Percentiles rank a stretch among this genome's conserved stretches.
These are phyloP conservation scores for Schizopygopsis pylzovi DNA, from an alignment of 2,797 vertebrate species.

Conservation along the genomic window DNA sequence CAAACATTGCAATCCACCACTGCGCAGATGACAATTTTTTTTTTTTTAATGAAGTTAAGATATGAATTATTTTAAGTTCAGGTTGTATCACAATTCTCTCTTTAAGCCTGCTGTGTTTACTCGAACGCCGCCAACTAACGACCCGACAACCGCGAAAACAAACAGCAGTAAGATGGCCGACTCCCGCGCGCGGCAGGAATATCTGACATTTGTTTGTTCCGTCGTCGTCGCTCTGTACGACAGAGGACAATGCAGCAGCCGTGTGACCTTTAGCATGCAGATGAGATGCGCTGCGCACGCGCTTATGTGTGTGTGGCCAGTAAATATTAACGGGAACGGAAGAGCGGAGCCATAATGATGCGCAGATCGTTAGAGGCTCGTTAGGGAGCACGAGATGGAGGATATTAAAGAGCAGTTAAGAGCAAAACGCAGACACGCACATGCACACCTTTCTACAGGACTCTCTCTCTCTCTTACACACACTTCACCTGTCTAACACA, in stretches of 20 bases:
- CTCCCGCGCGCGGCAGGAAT: conserved; percentile 22
- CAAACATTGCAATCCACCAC: neutral
- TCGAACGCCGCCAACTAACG: conserved; percentile 44
- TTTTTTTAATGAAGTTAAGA: neutral
- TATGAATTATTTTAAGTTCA: conserved; percentile 13
- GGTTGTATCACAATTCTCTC: neutral
- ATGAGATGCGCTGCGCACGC: conserved; percentile 50
- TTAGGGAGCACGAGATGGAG: conserved; percentile 56
- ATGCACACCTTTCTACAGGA: conserved; percentile 25
- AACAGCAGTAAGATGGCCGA: conserved; percentile 49
- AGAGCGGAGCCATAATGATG: conserved; percentile 58
- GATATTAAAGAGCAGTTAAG: conserved; percentile 65
- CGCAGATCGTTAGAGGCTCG: conserved; percentile 63
- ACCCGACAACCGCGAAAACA: conserved; percentile 45
- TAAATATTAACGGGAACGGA: conserved; percentile 57
- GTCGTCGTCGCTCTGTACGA: conserved; percentile 47
- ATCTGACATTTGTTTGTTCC: conserved; percentile 47
- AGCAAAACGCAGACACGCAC: conserved; percentile 43
- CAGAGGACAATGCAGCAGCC: conserved; percentile 60
- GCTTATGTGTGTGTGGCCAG: conserved; percentile 44
- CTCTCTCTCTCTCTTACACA: neutral
- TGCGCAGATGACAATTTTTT: neutral
- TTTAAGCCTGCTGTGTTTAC: conserved; percentile 35
- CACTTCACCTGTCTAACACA: conserved; percentile 6
- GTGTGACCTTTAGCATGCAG: conserved; percentile 64